Conservation (phyloP, 1,140 invertebrate genomes). For the Brachionus calyciflorus region DNA sequence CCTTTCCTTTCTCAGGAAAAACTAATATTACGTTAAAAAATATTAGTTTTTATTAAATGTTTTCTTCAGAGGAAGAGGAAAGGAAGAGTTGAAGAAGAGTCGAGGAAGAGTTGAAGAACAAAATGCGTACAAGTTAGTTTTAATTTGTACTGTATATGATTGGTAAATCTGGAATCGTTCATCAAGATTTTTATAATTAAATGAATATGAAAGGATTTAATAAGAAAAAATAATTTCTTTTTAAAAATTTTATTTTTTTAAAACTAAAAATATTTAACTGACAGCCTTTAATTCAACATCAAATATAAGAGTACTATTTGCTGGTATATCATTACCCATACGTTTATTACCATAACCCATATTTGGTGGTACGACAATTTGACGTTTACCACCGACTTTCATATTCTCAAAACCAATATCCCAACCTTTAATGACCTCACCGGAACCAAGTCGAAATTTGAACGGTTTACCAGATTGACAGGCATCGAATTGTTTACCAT, state of each 20-base stretch:
- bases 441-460: constrained; percentile 36
- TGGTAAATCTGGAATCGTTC: no score
- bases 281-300: constrained; percentile 67
- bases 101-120: no score
- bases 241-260: constrained; percentile 6
- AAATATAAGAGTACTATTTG: constrained; percentile 57
- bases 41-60: no score
- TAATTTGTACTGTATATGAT: no score
- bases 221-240: not conserved
- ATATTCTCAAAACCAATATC: constrained; percentile 75
- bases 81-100: no score
- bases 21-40: no score
- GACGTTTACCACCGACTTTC: constrained; percentile 84
- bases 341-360: constrained; percentile 63
- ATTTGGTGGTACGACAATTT: constrained; percentile 75
- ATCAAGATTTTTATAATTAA: no score
- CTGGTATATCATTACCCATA: constrained; percentile 52
- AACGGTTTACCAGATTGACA: constrained; percentile 40
- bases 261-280: constrained; percentile 51
- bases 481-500: constrained; percentile 41
- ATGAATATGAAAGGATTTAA: no score
- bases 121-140: no score
- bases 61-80: no score
- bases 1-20: no score
- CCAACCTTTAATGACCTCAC: constrained; percentile 68